Base-by-base conservation (phyloP, 2,797 vertebrate species). In the Malurus leucopterus region DNA sequence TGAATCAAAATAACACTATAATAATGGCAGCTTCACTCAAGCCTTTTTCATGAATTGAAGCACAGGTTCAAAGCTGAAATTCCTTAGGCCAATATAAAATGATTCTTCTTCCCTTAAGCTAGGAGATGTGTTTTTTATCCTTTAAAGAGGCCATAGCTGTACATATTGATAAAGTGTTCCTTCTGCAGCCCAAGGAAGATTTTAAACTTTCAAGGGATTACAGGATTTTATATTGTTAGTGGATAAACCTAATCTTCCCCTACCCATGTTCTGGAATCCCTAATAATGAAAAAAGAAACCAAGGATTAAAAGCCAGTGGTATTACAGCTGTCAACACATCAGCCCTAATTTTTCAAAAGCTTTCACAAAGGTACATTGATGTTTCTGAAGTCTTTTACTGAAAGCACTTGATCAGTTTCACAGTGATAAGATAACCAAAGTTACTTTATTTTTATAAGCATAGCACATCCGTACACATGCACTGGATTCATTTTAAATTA, bases 171-270 rank as follows among this genome's bases (percentile, higher is more conserved):
- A 95, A 92, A 92, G 46, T 43, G 40, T 71, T 94, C 85, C 64
- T 91, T 91, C 77, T 82, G 44, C 73, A 90, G 89, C 40, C 90
- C 85, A 88, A 86, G 85, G 68, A 95, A 95, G 93, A 94, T 95
- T 95, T 93, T 93, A 95, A 95, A 95, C 77, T 95, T 94, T 89
- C 92, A 94, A 51, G 73, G 92, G 93, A 95, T 95, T 95, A 95
- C 89, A 95, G 83, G 92, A 93, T 95, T 95, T 95, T 91, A 93
- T 88, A 93, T 91, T 95, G 91, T 94, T 94, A 93, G 89, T 94
- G 92, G 94, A 92, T 95, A 94, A 95, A 93, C 85, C 73, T 94
- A 94, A 95, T 94, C 94, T 95, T 93, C 80, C 82, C 46, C 64
- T 93, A 91, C 80, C 94, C 80, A 68, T 93, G 93, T 92, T 82